Conservation (phyloP, 1,140 invertebrate species). For the Danaus melanippus region DNA sequence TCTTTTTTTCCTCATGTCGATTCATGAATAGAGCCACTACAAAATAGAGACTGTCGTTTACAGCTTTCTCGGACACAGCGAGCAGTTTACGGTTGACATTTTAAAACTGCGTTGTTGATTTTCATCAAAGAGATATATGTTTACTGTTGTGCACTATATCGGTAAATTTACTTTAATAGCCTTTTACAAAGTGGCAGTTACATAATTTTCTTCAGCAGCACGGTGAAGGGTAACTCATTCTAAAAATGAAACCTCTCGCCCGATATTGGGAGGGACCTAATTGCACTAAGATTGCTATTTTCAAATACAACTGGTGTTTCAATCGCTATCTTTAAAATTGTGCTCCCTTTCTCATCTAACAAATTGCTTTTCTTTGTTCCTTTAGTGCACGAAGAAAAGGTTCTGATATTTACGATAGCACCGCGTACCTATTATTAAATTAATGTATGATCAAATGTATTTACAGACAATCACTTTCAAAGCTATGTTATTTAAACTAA, state of each 20-base stretch:
- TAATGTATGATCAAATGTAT: too few species aligned
- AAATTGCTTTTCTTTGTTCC: constrained; percentile 68
- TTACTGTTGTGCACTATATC: too few species aligned
- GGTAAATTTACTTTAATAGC: constrained; percentile 5
- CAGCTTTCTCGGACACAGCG: background rate
- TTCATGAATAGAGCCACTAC: constrained; percentile 22
- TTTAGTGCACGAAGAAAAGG: constrained; percentile 22
- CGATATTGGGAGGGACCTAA: constrained; percentile 51
- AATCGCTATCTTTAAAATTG: constrained; percentile 61
- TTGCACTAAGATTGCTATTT: constrained; percentile 64
- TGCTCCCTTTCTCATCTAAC: constrained; percentile 63
- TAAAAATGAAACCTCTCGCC: constrained; percentile 57
- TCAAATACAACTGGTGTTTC: constrained; percentile 54
- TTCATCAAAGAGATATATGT: background rate
- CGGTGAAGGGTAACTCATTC: constrained; percentile 52
- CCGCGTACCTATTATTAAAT: constrained; percentile 15
- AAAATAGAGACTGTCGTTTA: constrained; percentile 16
- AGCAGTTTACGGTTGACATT: background rate
- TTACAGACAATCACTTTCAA: too few species aligned
- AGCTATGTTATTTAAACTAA: too few species aligned
- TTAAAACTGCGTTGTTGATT: constrained; percentile 1
- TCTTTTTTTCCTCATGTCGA: constrained; percentile 41
- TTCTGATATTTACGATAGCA: constrained; percentile 2
- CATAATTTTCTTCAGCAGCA: constrained; percentile 23
- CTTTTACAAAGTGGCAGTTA: constrained; percentile 4